Evolutionary conservation across 2,888 invertebrate genomes (phyloP), one percentile per base, ranked within the genome.

Genomic region (Dysmachus trigonus): DNA sequence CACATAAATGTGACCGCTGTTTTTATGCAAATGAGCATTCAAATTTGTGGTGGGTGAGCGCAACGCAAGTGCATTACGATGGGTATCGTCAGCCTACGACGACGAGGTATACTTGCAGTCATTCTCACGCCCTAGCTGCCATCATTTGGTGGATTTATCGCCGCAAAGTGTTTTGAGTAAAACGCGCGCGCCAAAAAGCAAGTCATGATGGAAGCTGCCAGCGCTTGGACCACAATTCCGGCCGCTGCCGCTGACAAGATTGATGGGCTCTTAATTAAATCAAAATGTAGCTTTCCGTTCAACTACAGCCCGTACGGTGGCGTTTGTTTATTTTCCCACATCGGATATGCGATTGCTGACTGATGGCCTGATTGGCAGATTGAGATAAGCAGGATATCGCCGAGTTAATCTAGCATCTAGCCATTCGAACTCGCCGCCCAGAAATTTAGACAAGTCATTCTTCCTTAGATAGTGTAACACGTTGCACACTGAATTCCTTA

Each of bases 231-330:
- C 22, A 7, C 77, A 27, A 51, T 47, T 41, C 47, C 41, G 77
- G 77, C 27, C 77, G 27, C 30, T 10, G 10, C 62, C 62, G 62
- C 30, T 77, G 77, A 27, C 77, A 77, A 77, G 77, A 77, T 77
- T 77, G 77, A 77, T 77, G 47, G 47, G 10, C 30, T 77, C 47
- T 77, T 47, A 77, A 77, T 77, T 41, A 47, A 77, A 77, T 77
- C 30, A 77, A 30, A 27, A 27, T 77, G 77, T 30, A 41, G 27
- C 47, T 77, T 77, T 77, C 77, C 38, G 76, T 38, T 76, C 35
- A 38, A 35, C 38, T 73, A 33, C 31, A 73, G 73, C 30, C 13
- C 62, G 62, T 10, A 10, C 18, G 22, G 62, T 13, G 27, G 62
- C 18, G 27, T 62, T 62, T 62, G 62, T 62, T 62, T 62, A 27